Percentiles rank a stretch among this genome's conserved stretches.
phyloP scores from a whole-genome alignment of 2,888 invertebrate species.

The Agonopterix alstromeriana region DNA sequence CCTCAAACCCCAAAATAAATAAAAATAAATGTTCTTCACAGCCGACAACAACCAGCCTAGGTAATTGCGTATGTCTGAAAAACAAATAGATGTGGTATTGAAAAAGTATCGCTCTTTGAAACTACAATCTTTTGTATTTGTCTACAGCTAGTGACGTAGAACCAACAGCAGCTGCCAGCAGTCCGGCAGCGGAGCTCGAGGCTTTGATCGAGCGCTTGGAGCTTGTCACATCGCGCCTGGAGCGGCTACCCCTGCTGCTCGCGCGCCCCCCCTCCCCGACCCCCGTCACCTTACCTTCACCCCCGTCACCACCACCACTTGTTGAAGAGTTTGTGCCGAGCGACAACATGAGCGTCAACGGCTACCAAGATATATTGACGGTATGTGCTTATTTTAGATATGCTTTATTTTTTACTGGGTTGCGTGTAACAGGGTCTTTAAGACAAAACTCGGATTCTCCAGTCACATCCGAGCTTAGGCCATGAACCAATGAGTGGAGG shows the following conservation, averaged over 20 bases:
- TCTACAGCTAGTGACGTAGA: constrained; percentile 67
- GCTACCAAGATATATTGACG: constrained; percentile 83
- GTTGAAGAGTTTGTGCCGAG: constrained; percentile 29
- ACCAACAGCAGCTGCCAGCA: constrained; percentile 46
- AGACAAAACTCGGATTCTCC: too few relatives aligned
- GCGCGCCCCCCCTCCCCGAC: constrained; percentile 41
- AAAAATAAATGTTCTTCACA: too few relatives aligned
- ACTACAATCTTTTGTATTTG: constrained; percentile 4
- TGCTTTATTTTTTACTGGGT: too few relatives aligned
- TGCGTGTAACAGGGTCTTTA: too few relatives aligned
- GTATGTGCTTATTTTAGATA: constrained; percentile 26
- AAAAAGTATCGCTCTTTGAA: too few relatives aligned
- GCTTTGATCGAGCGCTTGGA: constrained; percentile 84
- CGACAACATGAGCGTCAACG: constrained; percentile 84
- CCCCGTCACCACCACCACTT: constrained; percentile 28
- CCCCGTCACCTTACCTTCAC: constrained; percentile 36
- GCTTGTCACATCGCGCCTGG: constrained; percentile 83
- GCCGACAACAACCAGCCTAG: too few relatives aligned
- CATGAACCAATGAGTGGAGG: too few relatives aligned
- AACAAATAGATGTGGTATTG: too few relatives aligned
- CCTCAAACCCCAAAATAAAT: too few relatives aligned
- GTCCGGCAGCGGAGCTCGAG: constrained; percentile 79
- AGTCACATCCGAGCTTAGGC: too few relatives aligned
- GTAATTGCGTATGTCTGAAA: too few relatives aligned
- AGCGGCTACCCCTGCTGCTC: constrained; percentile 66